These are phyloP conservation scores for Stylophora pistillata DNA, from an alignment of 64 coral and sea anemone species.

Conservation along the genomic window DNA sequence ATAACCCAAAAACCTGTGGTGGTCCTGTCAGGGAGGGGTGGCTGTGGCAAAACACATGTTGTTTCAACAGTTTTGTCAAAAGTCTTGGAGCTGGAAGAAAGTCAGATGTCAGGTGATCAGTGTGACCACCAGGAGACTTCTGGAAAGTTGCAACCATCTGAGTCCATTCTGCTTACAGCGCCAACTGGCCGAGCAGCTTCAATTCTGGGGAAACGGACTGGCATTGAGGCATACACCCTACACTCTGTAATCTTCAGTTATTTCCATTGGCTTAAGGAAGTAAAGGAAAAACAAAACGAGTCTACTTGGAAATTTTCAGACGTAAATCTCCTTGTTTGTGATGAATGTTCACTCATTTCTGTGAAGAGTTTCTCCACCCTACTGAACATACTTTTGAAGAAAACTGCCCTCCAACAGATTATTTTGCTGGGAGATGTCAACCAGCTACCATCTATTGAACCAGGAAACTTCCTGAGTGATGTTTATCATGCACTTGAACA, in stretches of 20 bases:
- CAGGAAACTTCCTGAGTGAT: conserved; percentile 60
- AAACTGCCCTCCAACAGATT: conserved; percentile 47
- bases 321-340: conserved; percentile 60
- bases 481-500: conserved; percentile 38
- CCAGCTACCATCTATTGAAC: conserved; percentile 72
- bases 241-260: conserved; percentile 71
- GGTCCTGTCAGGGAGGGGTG: conserved; percentile 68
- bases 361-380: conserved; percentile 53
- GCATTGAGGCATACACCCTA: conserved; percentile 40
- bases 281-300: background rate
- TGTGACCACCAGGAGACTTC: too few species aligned
- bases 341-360: conserved; percentile 59
- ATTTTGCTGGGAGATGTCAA: conserved; percentile 59
- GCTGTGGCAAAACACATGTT: conserved; percentile 68
- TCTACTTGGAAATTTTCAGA: conserved; percentile 53
- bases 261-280: background rate
- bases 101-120: background rate
- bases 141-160: too few species aligned
- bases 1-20: conserved; percentile 49
- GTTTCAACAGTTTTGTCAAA: conserved; percentile 38
- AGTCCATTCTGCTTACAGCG: conserved; percentile 52
- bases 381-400: conserved; percentile 34
- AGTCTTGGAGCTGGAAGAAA: background rate
- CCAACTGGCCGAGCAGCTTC: conserved; percentile 73
- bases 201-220: conserved; percentile 61